Evolutionary conservation across 2,113 vertebrate species (phyloP).

Genomic region (Bungarus multicinctus): DNA sequence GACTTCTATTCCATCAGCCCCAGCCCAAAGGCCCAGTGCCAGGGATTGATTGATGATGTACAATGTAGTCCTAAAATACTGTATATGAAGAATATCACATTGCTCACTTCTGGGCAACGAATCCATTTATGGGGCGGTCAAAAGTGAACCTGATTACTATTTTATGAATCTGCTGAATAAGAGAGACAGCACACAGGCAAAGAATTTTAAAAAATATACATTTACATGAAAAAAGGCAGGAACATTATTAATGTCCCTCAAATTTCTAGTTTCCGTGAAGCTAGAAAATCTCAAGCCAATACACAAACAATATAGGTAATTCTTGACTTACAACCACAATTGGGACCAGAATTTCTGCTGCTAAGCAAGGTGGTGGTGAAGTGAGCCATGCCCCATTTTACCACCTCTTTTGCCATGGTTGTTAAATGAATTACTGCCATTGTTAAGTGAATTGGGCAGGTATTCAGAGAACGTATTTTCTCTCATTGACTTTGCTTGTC

Average conservation of each 20-base stretch:
- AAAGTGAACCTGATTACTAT: not conserved
- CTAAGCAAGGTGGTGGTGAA: not conserved
- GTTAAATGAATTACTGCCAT: not conserved
- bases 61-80: not conserved
- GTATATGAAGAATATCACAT: not conserved
- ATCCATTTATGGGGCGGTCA: not conserved
- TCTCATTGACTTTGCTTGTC: not conserved
- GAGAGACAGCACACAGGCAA: not conserved
- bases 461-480: not conserved
- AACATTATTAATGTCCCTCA: not conserved
- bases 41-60: not conserved
- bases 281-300: not conserved
- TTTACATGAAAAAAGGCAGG: not conserved
- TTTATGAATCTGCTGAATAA: not conserved
- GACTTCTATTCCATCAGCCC: not conserved
- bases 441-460: not conserved
- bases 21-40: not conserved
- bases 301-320: not conserved
- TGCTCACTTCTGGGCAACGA: not conserved
- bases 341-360: not conserved
- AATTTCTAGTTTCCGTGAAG: not conserved
- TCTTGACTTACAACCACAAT: not conserved
- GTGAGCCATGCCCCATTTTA: not conserved
- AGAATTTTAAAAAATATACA: not conserved
- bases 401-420: not conserved